Evolutionary conservation across 2,888 invertebrate genomes (phyloP).

Genomic region (Xanthia togata): DNA sequence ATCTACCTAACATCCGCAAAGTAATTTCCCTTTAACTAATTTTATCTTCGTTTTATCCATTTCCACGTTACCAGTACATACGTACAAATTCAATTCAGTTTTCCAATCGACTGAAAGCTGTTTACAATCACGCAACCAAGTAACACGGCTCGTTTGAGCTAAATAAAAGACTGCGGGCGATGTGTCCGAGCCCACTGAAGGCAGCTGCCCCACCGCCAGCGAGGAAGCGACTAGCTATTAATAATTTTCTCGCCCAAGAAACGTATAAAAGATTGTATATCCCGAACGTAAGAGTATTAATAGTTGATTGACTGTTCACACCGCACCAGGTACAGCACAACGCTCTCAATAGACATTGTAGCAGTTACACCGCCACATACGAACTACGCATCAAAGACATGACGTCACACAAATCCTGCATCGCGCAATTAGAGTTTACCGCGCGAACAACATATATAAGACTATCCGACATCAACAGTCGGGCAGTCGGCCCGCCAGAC

Average conservation of each 20-base stretch:
- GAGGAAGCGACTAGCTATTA: not conserved
- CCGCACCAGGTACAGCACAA: too few relatives aligned
- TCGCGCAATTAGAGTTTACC: too few relatives aligned
- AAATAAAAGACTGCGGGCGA: conserved; percentile 61
- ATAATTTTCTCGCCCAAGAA: not conserved
- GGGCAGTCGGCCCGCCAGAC: too few relatives aligned
- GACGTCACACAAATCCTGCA: too few relatives aligned
- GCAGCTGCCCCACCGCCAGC: not conserved
- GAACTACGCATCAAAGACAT: too few relatives aligned
- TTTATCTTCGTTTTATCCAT: conserved; percentile 28
- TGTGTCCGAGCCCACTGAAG: conserved; percentile 47
- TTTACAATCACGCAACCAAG: conserved; percentile 67
- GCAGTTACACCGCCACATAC: too few relatives aligned
- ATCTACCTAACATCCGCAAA: not conserved
- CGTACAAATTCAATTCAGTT: conserved; percentile 69
- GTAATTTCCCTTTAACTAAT: conserved; percentile 32
- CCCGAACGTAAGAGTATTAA: not conserved
- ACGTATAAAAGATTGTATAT: not conserved
- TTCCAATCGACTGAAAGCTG: conserved; percentile 73
- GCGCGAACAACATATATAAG: too few relatives aligned
- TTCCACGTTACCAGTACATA: conserved; percentile 39
- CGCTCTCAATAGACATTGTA: too few relatives aligned
- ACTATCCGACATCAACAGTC: too few relatives aligned
- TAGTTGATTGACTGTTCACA: not conserved
- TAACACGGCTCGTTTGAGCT: conserved; percentile 65